A percentile compares a stretch with the other conserved stretches of the same genome.
Evolutionary conservation across 2,113 vertebrate genomes (phyloP).

Genomic region (Orycteropus afer): DNA sequence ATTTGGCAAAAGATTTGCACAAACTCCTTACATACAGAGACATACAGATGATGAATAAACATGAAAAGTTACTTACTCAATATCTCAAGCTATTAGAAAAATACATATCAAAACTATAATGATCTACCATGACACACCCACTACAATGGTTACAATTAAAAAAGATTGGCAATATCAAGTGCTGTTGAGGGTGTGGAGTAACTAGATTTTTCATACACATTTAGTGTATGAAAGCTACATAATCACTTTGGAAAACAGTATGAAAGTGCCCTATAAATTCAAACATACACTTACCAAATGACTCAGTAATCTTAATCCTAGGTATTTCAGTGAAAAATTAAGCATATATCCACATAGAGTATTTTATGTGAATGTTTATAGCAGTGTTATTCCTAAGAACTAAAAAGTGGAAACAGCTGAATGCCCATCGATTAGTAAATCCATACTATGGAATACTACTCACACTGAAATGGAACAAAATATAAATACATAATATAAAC

Average conservation of each 20-base stretch:
- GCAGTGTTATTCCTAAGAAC: neutral
- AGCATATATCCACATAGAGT: neutral
- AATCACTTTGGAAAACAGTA: too few species aligned
- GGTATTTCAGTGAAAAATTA: neutral
- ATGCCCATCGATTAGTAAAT: neutral
- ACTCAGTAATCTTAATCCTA: too few species aligned
- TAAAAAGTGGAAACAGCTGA: neutral
- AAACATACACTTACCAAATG: too few species aligned
- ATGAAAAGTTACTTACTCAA: neutral
- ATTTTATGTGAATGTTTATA: neutral
- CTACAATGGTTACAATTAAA: neutral
- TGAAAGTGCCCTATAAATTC: too few species aligned
- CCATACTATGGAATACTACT: neutral
- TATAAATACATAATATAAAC: neutral
- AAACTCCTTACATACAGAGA: neutral
- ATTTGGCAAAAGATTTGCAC: neutral
- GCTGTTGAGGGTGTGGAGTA: too few species aligned
- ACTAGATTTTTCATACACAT: too few species aligned
- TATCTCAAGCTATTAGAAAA: neutral
- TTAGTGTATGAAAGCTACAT: too few species aligned
- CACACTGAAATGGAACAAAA: neutral
- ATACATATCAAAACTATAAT: too few species aligned
- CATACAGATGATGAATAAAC: neutral
- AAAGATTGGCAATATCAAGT: neutral
- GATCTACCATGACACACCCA: neutral